These are phyloP conservation scores for Tetragnatha versicolor DNA, from an alignment of 1,140 invertebrate genomes.

Conservation along the genomic window DNA sequence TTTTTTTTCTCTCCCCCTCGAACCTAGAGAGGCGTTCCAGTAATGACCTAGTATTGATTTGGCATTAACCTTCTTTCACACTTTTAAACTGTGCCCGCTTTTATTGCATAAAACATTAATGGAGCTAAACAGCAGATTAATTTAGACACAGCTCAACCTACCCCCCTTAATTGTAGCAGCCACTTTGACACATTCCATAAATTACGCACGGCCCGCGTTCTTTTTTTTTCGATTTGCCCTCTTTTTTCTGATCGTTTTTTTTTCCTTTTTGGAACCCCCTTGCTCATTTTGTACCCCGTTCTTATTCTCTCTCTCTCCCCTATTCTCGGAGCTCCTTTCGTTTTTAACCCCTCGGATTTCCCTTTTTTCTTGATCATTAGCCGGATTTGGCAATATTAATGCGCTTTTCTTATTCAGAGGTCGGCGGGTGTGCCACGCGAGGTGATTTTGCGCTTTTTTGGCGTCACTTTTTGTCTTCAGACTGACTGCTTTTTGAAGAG, in stretches of 20 bases:
- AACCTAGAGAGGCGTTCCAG: slow-evolving; percentile 33
- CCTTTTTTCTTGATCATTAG: slow-evolving; percentile 42
- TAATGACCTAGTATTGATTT: slow-evolving; percentile 54
- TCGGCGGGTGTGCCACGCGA: slow-evolving; percentile 6
- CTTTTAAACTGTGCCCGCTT: slow-evolving; percentile 50
- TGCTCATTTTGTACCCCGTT: neutral
- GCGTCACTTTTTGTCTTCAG: no score
- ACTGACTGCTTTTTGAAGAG: no score
- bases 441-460: slow-evolving; percentile 19
- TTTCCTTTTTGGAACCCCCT: neutral
- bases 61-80: slow-evolving; percentile 53
- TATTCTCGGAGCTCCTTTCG: slow-evolving; percentile 9
- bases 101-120: slow-evolving; percentile 56
- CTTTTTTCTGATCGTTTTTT: neutral
- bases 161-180: slow-evolving; percentile 53
- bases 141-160: slow-evolving; percentile 52
- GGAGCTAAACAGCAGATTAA: slow-evolving; percentile 55
- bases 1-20: neutral
- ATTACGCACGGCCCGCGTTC: slow-evolving; percentile 32
- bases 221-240: neutral
- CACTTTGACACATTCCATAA: slow-evolving; percentile 54
- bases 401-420: slow-evolving; percentile 23
- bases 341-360: slow-evolving; percentile 21
- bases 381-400: slow-evolving; percentile 51
- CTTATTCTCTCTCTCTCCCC: neutral